Percentiles rank a stretch among this genome's conserved stretches.
Evolutionary conservation across 2,113 vertebrate species (phyloP).

Genomic region (Misgurnus mizolepis): DNA sequence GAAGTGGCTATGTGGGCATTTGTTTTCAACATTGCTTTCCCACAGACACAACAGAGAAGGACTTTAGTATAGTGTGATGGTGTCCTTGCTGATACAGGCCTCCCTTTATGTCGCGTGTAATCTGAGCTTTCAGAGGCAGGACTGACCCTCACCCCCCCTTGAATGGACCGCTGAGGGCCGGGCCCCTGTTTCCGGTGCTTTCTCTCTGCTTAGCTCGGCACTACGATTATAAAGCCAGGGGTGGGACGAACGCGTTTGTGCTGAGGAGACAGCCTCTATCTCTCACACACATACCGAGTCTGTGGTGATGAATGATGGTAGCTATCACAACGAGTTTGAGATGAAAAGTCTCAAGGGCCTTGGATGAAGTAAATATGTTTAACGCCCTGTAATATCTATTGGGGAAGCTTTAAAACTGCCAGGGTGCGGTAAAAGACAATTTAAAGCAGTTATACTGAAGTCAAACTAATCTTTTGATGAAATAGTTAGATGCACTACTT

Average conservation of each 20-base stretch:
- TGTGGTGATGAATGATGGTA: too few relatives aligned
- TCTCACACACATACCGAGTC: conserved; percentile 52
- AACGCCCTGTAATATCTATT: neutral
- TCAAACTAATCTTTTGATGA: too few relatives aligned
- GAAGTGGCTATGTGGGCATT: conserved; percentile 21
- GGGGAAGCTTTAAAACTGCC: too few relatives aligned
- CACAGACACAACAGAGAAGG: conserved; percentile 49
- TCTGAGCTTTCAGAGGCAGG: conserved; percentile 58
- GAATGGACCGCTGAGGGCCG: conserved; percentile 43
- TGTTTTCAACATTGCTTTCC: conserved; percentile 23
- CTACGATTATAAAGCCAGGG: conserved; percentile 56
- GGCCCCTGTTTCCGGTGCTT: conserved; percentile 56
- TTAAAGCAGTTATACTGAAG: too few relatives aligned
- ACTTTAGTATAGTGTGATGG: conserved; percentile 49
- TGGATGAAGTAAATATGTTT: conserved; percentile 10
- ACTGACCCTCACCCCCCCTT: conserved; percentile 39
- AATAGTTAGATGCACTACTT: too few relatives aligned
- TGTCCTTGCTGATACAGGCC: conserved; percentile 60
- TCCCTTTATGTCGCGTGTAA: conserved; percentile 60
- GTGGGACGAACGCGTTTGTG: conserved; percentile 42
- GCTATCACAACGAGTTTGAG: too few relatives aligned
- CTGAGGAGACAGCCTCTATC: conserved; percentile 43
- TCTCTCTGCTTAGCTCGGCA: conserved; percentile 62
- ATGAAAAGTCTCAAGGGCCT: conserved; percentile 5
- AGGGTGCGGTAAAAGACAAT: too few relatives aligned